Conservation (phyloP, 2,888 invertebrate species). For the Lepas anatifera region DNA sequence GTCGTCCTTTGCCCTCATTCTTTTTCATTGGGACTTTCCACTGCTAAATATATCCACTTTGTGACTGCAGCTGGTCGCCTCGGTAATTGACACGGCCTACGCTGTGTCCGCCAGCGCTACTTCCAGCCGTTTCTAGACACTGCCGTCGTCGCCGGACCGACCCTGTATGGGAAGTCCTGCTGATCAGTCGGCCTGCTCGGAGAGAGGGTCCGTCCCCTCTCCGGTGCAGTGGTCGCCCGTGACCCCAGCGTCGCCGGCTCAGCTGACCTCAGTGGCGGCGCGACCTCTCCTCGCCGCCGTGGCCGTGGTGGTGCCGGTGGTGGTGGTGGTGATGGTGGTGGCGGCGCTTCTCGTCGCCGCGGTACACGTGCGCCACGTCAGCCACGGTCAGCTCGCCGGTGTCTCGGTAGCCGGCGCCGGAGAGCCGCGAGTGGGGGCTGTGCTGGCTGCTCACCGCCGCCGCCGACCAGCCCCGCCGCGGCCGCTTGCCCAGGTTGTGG, state of each 20-base stretch:
- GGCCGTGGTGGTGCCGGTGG: constrained; percentile 40
- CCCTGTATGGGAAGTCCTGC: no score
- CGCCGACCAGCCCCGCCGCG: neutral
- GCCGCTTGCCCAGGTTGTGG: neutral
- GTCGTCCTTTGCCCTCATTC: no score
- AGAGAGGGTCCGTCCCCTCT: no score
- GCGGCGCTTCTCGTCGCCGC: constrained; percentile 45
- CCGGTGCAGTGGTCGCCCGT: no score
- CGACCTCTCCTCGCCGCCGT: constrained; percentile 26
- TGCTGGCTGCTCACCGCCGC: constrained; percentile 30
- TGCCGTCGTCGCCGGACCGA: no score
- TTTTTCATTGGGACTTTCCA: no score
- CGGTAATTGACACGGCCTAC: no score
- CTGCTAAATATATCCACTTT: no score
- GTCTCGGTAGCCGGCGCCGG: constrained; percentile 31
- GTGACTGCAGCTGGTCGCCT: no score
- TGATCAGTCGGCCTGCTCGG: no score
- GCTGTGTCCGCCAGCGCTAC: no score
- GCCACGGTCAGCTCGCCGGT: constrained; percentile 33
- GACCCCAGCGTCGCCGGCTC: neutral
- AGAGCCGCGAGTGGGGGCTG: constrained; percentile 28
- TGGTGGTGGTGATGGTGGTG: constrained; percentile 67
- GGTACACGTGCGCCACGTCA: constrained; percentile 31
- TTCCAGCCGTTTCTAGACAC: no score
- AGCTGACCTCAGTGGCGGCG: neutral